A percentile compares a stretch with the other conserved stretches of the same genome.
These are phyloP conservation scores for Belgica antarctica DNA, from an alignment of 2,888 invertebrate species.

Conservation along the genomic window DNA sequence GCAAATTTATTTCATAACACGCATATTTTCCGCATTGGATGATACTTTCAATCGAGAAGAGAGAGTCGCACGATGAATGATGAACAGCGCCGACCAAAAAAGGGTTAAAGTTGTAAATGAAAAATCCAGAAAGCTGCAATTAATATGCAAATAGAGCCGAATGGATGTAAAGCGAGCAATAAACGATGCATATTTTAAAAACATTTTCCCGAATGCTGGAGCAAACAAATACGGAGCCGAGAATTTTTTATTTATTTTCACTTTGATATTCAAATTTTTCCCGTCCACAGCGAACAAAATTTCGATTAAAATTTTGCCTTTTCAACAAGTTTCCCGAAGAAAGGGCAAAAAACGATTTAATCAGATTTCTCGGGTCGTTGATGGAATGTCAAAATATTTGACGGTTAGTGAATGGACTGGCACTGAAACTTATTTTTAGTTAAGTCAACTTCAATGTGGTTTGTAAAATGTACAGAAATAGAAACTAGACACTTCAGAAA, in stretches of 20 bases:
- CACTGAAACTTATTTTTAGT: no score
- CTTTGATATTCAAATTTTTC: slow-evolving; percentile 43
- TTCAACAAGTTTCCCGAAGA: neutral
- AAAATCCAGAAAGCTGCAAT: slow-evolving; percentile 41
- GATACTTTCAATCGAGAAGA: slow-evolving; percentile 20
- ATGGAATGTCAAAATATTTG: neutral
- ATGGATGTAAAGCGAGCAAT: slow-evolving; percentile 38
- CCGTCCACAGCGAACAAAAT: neutral
- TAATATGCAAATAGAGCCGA: slow-evolving; percentile 40
- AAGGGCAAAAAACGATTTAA: no score
- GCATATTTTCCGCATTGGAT: slow-evolving; percentile 43
- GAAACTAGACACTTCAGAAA: no score
- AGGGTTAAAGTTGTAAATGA: slow-evolving; percentile 32
- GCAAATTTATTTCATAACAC: slow-evolving; percentile 44
- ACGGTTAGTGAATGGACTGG: no score
- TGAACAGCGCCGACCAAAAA: slow-evolving; percentile 3
- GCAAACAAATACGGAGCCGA: neutral
- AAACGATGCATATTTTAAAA: slow-evolving; percentile 40
- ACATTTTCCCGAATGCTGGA: neutral
- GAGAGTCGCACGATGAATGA: slow-evolving; percentile 22
- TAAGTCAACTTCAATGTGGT: no score
- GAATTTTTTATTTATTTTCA: slow-evolving; percentile 34
- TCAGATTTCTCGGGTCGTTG: neutral
- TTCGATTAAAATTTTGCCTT: neutral
- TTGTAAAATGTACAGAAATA: no score